Base-by-base conservation (phyloP, 2,888 invertebrate genomes). In the Drosophila anceps region DNA sequence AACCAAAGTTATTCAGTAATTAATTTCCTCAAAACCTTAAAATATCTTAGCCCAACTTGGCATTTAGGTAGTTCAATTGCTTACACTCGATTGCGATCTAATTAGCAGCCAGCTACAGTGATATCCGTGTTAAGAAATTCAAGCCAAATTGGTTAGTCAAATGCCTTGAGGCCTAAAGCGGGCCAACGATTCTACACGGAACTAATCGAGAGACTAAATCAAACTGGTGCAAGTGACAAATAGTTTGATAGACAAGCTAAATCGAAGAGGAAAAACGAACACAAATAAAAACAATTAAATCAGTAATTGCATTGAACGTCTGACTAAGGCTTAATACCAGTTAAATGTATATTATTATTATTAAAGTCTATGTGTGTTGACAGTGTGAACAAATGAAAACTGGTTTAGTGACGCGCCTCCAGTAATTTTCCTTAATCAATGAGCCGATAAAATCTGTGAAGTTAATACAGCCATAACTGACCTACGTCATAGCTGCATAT, bases 351-450 rank as follows among this genome's bases (percentile, higher is more conserved):
- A 73, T 73, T 55, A 75, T 24, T 55, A 75, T 24, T 53, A 50
- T 66, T 78, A 46, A 44, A 61, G 65, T 24, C 74, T 48, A 70
- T 74, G 72, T 82, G 69, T 57, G 71, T 69, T 67, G 63, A 73
- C 58, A 41, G 33, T 46, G 29, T 55, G 76, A 50, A 70, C 68
- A 69, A 68, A 69, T 78, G 51, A 71, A 88, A 88, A 84, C 84
- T 61, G 77, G 84, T 84, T 88, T 84, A 68, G 33, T 70, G 68
- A 67, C 84, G 68, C 65, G 53, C 31, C 46, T 67, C 18, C 27
- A 68, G 89, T 71, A 69, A 65, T 89, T 85, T 89, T 89, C 84
- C 90, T 84, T 54, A 76, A 81, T 84, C 68, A 76, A 76, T 66
- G 39, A 68, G 63, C 41, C 27, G n/a, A 62, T 74, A 39, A 79